Base-by-base conservation (phyloP, 2,797 vertebrate genomes). In the Spea hammondii region DNA sequence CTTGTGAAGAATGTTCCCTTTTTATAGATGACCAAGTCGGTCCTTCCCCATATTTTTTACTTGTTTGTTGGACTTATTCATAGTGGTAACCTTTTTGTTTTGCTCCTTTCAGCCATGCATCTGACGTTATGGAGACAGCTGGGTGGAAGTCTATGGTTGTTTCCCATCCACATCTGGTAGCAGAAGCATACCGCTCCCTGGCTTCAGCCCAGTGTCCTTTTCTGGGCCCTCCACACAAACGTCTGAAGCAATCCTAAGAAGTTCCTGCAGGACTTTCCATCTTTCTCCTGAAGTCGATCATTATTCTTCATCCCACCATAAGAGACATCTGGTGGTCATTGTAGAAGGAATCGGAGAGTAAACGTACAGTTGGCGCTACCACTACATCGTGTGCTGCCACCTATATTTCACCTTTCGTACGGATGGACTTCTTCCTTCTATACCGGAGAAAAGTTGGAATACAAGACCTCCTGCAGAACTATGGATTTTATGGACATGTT, bases 101-200 rank as follows among this genome's bases (percentile, higher is more conserved):
- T 62, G 5, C 85, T 70, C n/a, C 75, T 86, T 78, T 49, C 85
- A 98, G 97, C 84, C 97, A 99, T 5, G 97, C 97, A 17, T 96
- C 97, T 0, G 97, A 99, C 70, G 97, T 99, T 85, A 95, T 99
- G 96, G 97, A 99, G 91, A 99, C 97, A 0, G 94, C 96, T 0
- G 97, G 97, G 44, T 99, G 97, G 97, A 98, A 98, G 89, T 97
- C 97, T 4, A 99, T 99, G 97, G 96, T 98, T 46, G 95, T 91
- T 0, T 99, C 97, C 0, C 97, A 99, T 80, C 97, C 97, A 5
- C 97, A 98, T 84, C 91, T 99, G 90, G 97, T 99, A 88, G 97
- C 97, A 0, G 97, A 99, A 87, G 97, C 97, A 0, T 99, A 98
- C 80, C 97, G 97, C 84, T 98, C 97, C 0, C 86, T 99, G 91